Evolutionary conservation across 2,113 vertebrate genomes (phyloP), one percentile per base, ranked within the genome.

Genomic region (Psittacula cyanocephala): DNA sequence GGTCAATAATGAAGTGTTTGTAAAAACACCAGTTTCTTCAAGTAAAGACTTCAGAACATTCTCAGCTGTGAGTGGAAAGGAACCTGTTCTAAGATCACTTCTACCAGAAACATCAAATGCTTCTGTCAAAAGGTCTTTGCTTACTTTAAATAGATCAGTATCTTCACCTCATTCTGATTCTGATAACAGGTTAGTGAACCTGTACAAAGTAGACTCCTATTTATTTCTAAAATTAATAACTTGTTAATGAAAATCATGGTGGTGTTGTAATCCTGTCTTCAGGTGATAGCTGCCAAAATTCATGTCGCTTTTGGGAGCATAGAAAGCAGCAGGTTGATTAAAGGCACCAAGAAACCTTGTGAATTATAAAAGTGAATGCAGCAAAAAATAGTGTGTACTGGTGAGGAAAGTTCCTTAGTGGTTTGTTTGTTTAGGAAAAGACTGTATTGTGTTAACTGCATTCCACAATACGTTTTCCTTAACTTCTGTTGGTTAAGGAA

Each of bases 131-230:
- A 97, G 97, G 85, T 75, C 96, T 81, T 18, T 97, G 8, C 97
- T 91, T 47, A 47, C 88, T 92, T 84, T 95, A 94, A 97, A 93
- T 70, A 96, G 97, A 77, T 80, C 88, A 13, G 77, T 93, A 10
- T 88, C 94, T n/a, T 97, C 98, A 39, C 86, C 97, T 37, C 97
- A 96, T 44, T 22, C 94, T 72, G 98, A 98, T 44, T 55, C 96
- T 60, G 98, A 98, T 46, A 98, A 17, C 91, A 98, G 97, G 98
- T 98, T 89, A 94, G 98, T 97, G 79, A 25, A 37, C 13, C 9
- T 57, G 29, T 60, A 29, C 28, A 59, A 60, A 84, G 25, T 16
- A 75, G 13, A 91, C 89, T 65, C 22, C 57, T 52, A 1, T 59
- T 80, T 49, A 37, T 59, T 74, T 72, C 68, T 53, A 33, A 64